Evolutionary conservation across 1,140 invertebrate species (phyloP).

Genomic region (Pseudomyrmex flavicornis): DNA sequence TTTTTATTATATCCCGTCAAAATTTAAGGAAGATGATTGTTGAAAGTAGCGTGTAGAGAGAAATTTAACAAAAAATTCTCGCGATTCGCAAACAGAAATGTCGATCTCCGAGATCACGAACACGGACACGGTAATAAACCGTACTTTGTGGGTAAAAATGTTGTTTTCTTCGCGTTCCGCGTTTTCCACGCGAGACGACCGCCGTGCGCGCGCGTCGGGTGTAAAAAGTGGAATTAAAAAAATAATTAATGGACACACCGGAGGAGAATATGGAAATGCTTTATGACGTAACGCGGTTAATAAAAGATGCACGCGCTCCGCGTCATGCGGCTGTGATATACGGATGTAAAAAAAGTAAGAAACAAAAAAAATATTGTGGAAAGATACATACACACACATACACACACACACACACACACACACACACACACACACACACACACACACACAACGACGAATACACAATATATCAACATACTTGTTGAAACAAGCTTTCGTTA

Average conservation of each 20-base stretch:
- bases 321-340: conserved; percentile 41
- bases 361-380: background rate
- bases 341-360: conserved; percentile 2
- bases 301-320: conserved; percentile 60
- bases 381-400: too few species aligned
- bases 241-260: conserved; percentile 42
- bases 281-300: conserved; percentile 63
- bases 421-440: too few species aligned
- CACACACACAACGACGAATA: background rate
- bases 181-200: conserved; percentile 34
- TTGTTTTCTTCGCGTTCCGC: conserved; percentile 38
- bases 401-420: too few species aligned
- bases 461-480: conserved; percentile 21
- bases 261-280: conserved; percentile 50
- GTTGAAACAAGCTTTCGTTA: conserved; percentile 13
- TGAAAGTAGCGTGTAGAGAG: too few species aligned
- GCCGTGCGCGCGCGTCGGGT: conserved; percentile 10
- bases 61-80: background rate
- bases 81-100: conserved; percentile 2
- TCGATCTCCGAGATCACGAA: conserved; percentile 4
- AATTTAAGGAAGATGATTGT: too few species aligned
- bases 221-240: conserved; percentile 63
- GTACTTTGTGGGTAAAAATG: conserved; percentile 35
- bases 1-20: too few species aligned
- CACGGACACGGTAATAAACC: conserved; percentile 40